A percentile compares a stretch with the other conserved stretches of the same genome.
These are phyloP conservation scores for Tyria jacobaeae DNA, from an alignment of 2,888 invertebrate genomes.

Conservation along the genomic window DNA sequence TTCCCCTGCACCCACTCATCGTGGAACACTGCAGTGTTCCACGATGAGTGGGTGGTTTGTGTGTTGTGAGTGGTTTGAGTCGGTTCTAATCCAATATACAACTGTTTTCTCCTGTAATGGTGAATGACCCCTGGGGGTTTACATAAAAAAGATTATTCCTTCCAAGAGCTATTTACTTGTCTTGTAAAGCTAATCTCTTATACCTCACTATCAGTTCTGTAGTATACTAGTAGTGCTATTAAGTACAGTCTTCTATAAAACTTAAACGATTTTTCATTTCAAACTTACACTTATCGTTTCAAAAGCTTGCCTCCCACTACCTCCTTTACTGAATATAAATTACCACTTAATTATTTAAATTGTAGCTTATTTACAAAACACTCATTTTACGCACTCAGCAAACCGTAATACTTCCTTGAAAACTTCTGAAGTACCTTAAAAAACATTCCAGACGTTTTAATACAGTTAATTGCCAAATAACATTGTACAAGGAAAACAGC, in stretches of 20 bases:
- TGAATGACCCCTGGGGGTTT: no score
- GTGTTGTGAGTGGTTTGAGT: no score
- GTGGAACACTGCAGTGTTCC: no score
- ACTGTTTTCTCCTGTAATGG: no score
- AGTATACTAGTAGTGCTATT: not conserved
- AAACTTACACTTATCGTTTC: not conserved
- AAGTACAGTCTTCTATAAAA: not conserved
- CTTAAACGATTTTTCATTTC: not conserved
- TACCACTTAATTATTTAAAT: slow-evolving; percentile 6
- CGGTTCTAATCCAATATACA: no score
- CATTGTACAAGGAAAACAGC: slow-evolving; percentile 28
- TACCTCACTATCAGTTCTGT: not conserved
- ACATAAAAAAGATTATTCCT: no score
- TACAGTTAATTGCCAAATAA: slow-evolving; percentile 28
- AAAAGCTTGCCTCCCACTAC: not conserved
- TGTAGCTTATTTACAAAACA: slow-evolving; percentile 4
- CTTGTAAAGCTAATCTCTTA: not conserved
- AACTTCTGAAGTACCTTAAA: slow-evolving; percentile 1
- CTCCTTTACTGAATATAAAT: not conserved
- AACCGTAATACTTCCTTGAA: slow-evolving; percentile 7
- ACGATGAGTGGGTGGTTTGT: no score
- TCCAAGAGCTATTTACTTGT: not conserved
- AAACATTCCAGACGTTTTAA: slow-evolving; percentile 12
- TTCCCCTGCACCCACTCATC: no score
- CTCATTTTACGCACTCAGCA: slow-evolving; percentile 4